Percentiles rank a stretch among this genome's conserved stretches.
phyloP scores from a whole-genome alignment of 2,888 invertebrate species.

The Cheilosia scutellata region DNA sequence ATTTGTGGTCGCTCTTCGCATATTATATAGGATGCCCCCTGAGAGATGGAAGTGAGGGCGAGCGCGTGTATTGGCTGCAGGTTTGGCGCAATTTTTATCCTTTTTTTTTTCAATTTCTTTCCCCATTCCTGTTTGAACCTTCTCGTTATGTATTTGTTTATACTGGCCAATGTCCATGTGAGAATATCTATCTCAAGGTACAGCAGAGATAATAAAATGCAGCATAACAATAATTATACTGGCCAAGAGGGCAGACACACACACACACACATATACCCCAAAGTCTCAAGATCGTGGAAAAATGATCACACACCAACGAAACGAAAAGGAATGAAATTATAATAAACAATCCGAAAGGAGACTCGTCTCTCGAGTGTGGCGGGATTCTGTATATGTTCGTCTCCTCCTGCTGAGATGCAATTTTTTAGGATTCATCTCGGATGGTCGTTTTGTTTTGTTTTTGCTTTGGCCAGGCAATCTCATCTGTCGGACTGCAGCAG shows the following conservation, averaged over 20 bases:
- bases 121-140: not conserved
- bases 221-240: constrained; percentile 49
- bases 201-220: constrained; percentile 23
- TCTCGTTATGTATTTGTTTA: not conserved
- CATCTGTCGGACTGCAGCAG: constrained; percentile 37
- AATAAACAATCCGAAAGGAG: constrained; percentile 67
- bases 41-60: constrained; percentile 57
- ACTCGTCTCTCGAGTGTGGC: not conserved
- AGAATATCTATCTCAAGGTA: constrained; percentile 22
- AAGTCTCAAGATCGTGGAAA: constrained; percentile 37
- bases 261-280: constrained; percentile 11
- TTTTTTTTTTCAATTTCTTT: constrained; percentile 20
- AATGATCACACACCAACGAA: constrained; percentile 24
- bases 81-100: constrained; percentile 73
- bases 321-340: constrained; percentile 62
- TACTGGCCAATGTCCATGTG: constrained; percentile 24
- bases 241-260: constrained; percentile 21
- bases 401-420: constrained; percentile 69
- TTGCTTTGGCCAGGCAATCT: constrained; percentile 34
- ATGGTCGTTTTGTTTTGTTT: constrained; percentile 37
- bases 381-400: not conserved
- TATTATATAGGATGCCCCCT: constrained; percentile 18
- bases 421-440: constrained; percentile 37
- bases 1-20: constrained; percentile 24
- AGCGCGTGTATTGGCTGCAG: constrained; percentile 74